Evolutionary conservation across 2,888 invertebrate species (phyloP).

Genomic region (Tinea pellionella): DNA sequence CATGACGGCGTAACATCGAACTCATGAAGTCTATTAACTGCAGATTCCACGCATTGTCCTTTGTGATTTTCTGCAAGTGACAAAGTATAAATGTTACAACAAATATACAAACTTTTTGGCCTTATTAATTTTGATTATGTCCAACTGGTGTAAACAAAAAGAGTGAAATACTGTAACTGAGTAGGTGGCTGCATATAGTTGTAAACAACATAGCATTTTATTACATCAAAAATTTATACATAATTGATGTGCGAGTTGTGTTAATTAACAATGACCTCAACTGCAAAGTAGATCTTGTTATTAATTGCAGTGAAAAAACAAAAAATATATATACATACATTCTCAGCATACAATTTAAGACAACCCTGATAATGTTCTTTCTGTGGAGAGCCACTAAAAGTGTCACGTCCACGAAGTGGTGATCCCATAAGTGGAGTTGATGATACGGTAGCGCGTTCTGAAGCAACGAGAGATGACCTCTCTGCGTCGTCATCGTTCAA

Average conservation of each 20-base stretch:
- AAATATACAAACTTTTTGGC: too few relatives aligned
- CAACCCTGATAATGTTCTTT: conserved; percentile 81
- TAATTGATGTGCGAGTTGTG: too few relatives aligned
- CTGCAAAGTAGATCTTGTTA: too few relatives aligned
- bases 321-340: conserved; percentile 62
- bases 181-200: too few relatives aligned
- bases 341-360: conserved; percentile 82
- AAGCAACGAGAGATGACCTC: conserved; percentile 58
- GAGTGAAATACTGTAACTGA: too few relatives aligned
- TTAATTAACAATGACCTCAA: neutral
- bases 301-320: neutral
- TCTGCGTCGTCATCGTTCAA: conserved; percentile 73
- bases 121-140: too few relatives aligned
- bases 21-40: conserved; percentile 89
- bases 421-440: conserved; percentile 42
- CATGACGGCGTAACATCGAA: conserved; percentile 77
- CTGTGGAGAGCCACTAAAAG: conserved; percentile 60
- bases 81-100: too few relatives aligned
- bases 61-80: conserved; percentile 85
- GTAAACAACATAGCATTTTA: too few relatives aligned
- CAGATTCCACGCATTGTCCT: conserved; percentile 89
- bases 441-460: conserved; percentile 46
- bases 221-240: too few relatives aligned
- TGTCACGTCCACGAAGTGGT: conserved; percentile 35
- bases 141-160: too few relatives aligned